phyloP scores from a whole-genome alignment of 2,113 vertebrate genomes.

The Mirounga angustirostris region DNA sequence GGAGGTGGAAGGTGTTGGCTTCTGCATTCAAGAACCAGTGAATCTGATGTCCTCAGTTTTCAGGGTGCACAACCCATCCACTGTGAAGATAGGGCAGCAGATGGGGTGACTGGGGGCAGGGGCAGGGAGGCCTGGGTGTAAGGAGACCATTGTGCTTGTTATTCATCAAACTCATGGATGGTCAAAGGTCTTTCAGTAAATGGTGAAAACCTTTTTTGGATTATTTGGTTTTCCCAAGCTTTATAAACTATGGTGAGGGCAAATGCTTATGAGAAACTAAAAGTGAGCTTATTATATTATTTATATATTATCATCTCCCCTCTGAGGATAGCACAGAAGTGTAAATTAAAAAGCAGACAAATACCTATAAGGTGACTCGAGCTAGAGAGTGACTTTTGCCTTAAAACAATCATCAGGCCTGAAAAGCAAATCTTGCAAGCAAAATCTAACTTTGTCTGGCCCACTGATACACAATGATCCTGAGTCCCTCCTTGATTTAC shows the following conservation, averaged over 20 bases:
- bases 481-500: conserved; percentile 60
- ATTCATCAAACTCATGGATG: not conserved
- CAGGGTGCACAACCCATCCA: not conserved
- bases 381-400: conserved; percentile 72
- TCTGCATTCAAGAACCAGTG: not conserved
- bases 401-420: conserved; percentile 69
- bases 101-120: not conserved
- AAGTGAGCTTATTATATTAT: conserved; percentile 73
- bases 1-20: not conserved
- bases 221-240: conserved; percentile 58
- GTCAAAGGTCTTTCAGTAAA: not conserved
- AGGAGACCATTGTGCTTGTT: conserved; percentile 5
- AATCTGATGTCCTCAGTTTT: not conserved
- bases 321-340: conserved; percentile 82
- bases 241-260: conserved; percentile 55
- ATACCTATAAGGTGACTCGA: conserved; percentile 71
- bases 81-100: not conserved
- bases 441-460: conserved; percentile 79
- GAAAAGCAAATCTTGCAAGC: conserved; percentile 79
- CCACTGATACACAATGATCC: conserved; percentile 76
- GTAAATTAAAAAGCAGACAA: conserved; percentile 83
- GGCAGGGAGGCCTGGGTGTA: not conserved
- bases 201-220: conserved; percentile 22
- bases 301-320: conserved; percentile 81
- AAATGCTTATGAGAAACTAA: conserved; percentile 73